Conservation (phyloP, 2,888 invertebrate species). For the Ochropleura plecta region DNA sequence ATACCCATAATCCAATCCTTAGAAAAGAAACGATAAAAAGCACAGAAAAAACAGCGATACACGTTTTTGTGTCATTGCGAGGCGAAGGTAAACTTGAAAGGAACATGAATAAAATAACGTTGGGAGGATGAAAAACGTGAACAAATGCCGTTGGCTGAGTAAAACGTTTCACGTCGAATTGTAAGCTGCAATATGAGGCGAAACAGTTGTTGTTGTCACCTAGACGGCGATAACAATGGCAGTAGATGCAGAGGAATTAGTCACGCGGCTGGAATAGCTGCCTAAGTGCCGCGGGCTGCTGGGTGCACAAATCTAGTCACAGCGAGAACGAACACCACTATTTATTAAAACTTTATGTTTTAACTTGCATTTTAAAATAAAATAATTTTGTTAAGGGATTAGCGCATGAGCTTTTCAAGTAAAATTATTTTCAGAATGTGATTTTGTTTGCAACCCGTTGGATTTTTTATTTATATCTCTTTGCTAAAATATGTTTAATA, state of each 20-base stretch:
- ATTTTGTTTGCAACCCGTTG: background rate
- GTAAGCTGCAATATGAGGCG: constrained; percentile 69
- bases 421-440: background rate
- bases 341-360: constrained; percentile 35
- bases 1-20: constrained; percentile 51
- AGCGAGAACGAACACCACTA: constrained; percentile 40
- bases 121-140: constrained; percentile 65
- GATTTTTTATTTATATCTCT: background rate
- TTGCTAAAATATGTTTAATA: too few relatives aligned
- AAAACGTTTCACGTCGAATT: constrained; percentile 72
- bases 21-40: constrained; percentile 45
- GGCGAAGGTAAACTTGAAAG: constrained; percentile 63
- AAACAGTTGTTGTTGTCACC: constrained; percentile 75
- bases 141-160: constrained; percentile 69
- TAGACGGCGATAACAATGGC: constrained; percentile 68
- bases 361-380: constrained; percentile 9
- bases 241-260: constrained; percentile 70
- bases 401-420: constrained; percentile 2
- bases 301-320: constrained; percentile 60
- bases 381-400: constrained; percentile 11
- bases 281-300: constrained; percentile 62
- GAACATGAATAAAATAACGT: constrained; percentile 69
- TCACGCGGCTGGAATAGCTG: constrained; percentile 67
- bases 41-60: constrained; percentile 50
- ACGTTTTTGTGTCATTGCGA: constrained; percentile 64